phyloP scores from a whole-genome alignment of 2,113 vertebrate genomes.

The Grus americana region DNA sequence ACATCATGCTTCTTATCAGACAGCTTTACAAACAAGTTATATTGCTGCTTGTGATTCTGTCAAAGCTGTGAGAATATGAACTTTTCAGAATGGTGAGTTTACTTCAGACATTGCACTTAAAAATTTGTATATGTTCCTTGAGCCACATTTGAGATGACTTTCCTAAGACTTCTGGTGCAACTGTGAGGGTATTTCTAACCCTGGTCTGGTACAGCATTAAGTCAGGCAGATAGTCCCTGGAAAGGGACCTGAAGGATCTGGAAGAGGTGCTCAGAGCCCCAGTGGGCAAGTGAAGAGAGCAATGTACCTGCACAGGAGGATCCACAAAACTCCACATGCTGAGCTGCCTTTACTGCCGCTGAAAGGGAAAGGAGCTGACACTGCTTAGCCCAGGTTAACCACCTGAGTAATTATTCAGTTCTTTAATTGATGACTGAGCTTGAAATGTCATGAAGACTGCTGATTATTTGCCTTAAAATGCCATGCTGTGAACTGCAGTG shows the following conservation, averaged over 20 bases:
- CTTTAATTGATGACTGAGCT: neutral
- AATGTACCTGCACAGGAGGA: neutral
- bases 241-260: neutral
- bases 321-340: neutral
- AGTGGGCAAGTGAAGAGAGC: neutral
- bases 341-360: neutral
- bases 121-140: neutral
- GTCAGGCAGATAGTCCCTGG: neutral
- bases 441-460: neutral
- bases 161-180: neutral
- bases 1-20: neutral
- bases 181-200: neutral
- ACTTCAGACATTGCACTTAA: neutral
- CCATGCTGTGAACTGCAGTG: neutral
- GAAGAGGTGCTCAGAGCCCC: neutral
- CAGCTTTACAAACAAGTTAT: slow-evolving; percentile 13
- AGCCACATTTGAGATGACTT: neutral
- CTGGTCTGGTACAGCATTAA: neutral
- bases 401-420: neutral
- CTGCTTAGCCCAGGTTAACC: neutral
- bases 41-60: neutral
- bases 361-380: neutral
- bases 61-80: neutral
- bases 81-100: neutral
- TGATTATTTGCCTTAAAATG: neutral